A percentile compares a stretch with the other conserved stretches of the same genome.
Evolutionary conservation across 2,113 vertebrate genomes (phyloP).

Genomic region (Edolisoma coerulescens): DNA sequence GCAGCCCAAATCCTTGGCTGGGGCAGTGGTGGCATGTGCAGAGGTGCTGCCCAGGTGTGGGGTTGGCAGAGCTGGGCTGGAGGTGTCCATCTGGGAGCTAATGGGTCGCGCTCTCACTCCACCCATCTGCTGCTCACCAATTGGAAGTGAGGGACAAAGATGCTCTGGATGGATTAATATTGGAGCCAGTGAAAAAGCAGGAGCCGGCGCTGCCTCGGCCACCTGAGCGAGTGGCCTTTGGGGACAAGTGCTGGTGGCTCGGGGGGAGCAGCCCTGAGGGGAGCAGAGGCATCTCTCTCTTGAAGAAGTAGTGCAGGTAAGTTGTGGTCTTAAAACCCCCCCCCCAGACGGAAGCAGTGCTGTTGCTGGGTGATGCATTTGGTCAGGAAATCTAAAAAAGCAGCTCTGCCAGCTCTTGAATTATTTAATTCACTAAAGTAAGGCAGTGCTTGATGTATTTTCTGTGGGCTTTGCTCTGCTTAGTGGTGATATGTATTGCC

Average conservation of each 20-base stretch:
- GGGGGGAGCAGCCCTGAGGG: neutral
- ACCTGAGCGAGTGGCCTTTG: constrained; percentile 38
- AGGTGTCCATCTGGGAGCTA: constrained; percentile 30
- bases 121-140: constrained; percentile 53
- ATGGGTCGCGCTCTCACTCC: constrained; percentile 36
- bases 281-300: neutral
- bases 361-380: neutral
- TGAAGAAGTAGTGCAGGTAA: constrained; percentile 45
- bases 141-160: constrained; percentile 62
- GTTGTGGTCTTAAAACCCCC: neutral
- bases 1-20: neutral
- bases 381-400: neutral
- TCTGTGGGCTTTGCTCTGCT: constrained; percentile 16
- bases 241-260: neutral
- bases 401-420: constrained; percentile 25
- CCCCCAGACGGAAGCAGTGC: neutral
- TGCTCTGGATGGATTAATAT: constrained; percentile 44
- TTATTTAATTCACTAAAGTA: constrained; percentile 45
- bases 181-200: constrained; percentile 25
- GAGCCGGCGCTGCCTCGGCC: neutral
- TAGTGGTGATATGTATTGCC: neutral
- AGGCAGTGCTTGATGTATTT: constrained; percentile 39
- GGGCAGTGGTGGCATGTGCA: neutral
- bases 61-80: neutral
- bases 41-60: neutral